Percentiles rank a stretch among this genome's conserved stretches.
These are phyloP conservation scores for Euclidia mi DNA, from an alignment of 2,888 invertebrate species.

Conservation along the genomic window DNA sequence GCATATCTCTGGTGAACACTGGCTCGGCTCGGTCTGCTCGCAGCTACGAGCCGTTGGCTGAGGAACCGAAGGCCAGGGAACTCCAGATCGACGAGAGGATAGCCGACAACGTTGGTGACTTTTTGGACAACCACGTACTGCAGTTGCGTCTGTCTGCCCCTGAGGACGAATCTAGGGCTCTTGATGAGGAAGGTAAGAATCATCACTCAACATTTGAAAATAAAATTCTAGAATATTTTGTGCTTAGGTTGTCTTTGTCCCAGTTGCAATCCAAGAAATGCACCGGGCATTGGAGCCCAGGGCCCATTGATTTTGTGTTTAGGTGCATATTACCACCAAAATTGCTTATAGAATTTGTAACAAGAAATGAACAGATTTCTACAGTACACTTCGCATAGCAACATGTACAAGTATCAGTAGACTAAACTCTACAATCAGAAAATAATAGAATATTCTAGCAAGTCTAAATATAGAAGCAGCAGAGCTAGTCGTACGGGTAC, in stretches of 20 bases:
- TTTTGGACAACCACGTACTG: slow-evolving; percentile 84
- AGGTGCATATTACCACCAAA: too few relatives aligned
- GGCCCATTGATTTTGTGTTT: too few relatives aligned
- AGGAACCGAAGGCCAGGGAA: slow-evolving; percentile 83
- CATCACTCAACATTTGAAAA: background rate
- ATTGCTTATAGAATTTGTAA: too few relatives aligned
- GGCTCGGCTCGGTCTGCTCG: slow-evolving; percentile 85
- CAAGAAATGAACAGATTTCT: too few relatives aligned
- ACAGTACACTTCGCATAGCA: too few relatives aligned
- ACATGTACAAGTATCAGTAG: too few relatives aligned
- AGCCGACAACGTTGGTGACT: slow-evolving; percentile 82
- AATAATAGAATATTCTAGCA: too few relatives aligned
- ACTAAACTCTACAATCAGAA: too few relatives aligned
- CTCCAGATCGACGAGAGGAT: slow-evolving; percentile 83
- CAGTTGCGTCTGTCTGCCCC: slow-evolving; percentile 81
- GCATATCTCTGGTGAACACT: slow-evolving; percentile 87
- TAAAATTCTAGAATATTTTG: background rate
- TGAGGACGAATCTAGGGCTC: slow-evolving; percentile 75
- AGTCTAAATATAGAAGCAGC: background rate
- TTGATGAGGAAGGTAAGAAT: slow-evolving; percentile 85
- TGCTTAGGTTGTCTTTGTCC: too few relatives aligned
- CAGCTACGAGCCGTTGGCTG: slow-evolving; percentile 82
- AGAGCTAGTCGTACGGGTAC: background rate
- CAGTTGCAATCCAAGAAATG: too few relatives aligned
- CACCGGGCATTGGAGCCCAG: too few relatives aligned